Percentiles rank a stretch among this genome's conserved stretches.
phyloP scores from a whole-genome alignment of 2,888 invertebrate species.

The Drosophila hawaiiensis region DNA sequence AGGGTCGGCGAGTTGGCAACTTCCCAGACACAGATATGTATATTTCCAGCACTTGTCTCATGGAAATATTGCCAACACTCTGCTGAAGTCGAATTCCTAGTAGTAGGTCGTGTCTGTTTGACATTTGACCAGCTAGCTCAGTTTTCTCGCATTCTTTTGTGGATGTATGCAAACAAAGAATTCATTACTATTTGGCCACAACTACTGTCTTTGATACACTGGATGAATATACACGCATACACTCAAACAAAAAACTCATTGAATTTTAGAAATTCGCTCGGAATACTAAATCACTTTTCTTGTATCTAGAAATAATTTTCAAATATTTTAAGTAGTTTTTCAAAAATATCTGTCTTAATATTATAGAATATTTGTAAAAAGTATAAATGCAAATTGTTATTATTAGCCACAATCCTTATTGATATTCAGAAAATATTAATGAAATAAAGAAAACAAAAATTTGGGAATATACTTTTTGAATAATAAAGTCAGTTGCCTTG shows the following conservation, averaged over 20 bases:
- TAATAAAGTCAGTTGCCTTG: too few species aligned
- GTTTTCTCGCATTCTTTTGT: conserved; percentile 38
- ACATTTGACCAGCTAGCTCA: conserved; percentile 26
- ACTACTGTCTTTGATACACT: conserved; percentile 1
- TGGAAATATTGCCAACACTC: conserved; percentile 38
- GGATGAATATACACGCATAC: background rate
- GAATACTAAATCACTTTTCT: background rate
- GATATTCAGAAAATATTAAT: too few species aligned
- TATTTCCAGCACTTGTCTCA: conserved; percentile 27
- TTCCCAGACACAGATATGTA: conserved; percentile 20
- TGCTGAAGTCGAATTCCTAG: conserved; percentile 6
- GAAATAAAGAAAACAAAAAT: too few species aligned
- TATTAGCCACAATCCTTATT: rapidly evolving
- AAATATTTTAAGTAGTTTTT: background rate
- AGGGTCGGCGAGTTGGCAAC: conserved; percentile 31
- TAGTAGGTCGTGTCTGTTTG: conserved; percentile 48
- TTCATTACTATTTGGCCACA: conserved; percentile 76
- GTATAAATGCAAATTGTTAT: background rate
- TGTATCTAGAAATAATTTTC: too few species aligned
- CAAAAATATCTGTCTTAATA: background rate
- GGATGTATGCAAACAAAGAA: conserved; percentile 56
- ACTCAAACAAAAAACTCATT: background rate
- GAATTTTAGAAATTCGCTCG: too few species aligned
- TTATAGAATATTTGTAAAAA: background rate
- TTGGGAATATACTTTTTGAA: too few species aligned